Base-by-base conservation (phyloP, 2,797 vertebrate genomes). In the Picus viridis region DNA sequence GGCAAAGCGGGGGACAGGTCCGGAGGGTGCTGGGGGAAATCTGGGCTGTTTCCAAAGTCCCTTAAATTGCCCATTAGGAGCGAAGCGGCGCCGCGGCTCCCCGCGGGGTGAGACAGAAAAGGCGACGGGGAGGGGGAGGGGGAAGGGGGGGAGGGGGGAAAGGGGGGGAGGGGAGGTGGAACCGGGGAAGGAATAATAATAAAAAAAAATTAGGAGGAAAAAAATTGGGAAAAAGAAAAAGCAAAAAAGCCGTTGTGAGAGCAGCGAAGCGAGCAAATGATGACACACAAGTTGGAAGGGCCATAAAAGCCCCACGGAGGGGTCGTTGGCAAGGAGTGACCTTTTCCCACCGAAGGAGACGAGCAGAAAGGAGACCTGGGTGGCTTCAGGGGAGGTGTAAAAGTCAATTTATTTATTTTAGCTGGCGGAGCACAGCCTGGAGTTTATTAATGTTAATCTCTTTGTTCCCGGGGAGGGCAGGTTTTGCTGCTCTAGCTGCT, bases 281-380 rank as follows among this genome's bases (percentile, higher is more conserved):
- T 96, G 95, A 69, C 86, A 83, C 62, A 88, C 82, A 58, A 91
- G 93, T 68, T 94, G 94, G 81, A 93, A 64, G 64, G 88, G 94
- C 86, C 91, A 93, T 96, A 94, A 94, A 95, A 89, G 29, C 45
- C 88, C 88, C 93, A 90, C 86, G 4, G 32, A 96, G 95, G 95
- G 34, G 74, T 88, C 91, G 11, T 93, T 96, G 89, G 93, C 3
- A 32, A 90, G 84, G 39, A 90, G 92, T 96, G 96, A 97, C 96
- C 95, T 96, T 96, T 94, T 83, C 90, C 86, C 90, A 85, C 72
- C 43, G 0, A 58, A 83, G 92, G 82, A 92, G 90, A 91, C 1
- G 18, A 94, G 94, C 5, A 20, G 90, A 86, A 92, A 89, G 85
- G 88, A 95, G 96, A 63, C 83, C 77, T 22, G 0, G 57, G 79